phyloP scores from a whole-genome alignment of 1,140 invertebrate genomes.

The Drosophila nannoptera region DNA sequence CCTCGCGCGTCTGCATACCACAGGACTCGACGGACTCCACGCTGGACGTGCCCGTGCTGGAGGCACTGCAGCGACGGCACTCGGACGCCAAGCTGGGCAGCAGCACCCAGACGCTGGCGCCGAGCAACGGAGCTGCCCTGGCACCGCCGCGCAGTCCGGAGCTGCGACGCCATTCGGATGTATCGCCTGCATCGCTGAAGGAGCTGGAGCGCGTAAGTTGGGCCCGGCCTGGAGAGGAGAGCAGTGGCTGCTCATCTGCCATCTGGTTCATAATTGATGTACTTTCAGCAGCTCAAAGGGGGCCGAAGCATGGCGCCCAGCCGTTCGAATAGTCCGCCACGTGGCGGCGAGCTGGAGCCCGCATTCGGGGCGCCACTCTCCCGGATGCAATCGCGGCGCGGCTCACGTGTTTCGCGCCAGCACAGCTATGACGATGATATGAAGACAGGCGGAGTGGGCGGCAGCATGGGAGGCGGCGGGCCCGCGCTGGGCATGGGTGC shows the following conservation, averaged over 20 bases:
- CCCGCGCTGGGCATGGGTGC: slow-evolving; percentile 81
- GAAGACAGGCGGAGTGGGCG: slow-evolving; percentile 71
- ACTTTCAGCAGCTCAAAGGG: slow-evolving; percentile 73
- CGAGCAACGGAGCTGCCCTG: slow-evolving; percentile 80
- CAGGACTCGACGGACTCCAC: slow-evolving; percentile 90
- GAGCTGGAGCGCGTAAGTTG: slow-evolving; percentile 88
- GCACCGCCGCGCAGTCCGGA: slow-evolving; percentile 89
- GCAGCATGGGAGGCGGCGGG: slow-evolving; percentile 80
- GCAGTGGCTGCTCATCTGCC: neutral
- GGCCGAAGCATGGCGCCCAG: slow-evolving; percentile 80
- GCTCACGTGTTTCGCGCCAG: slow-evolving; percentile 85
- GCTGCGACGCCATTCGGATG: slow-evolving; percentile 88
- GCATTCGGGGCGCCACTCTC: slow-evolving; percentile 71
- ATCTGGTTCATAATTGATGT: slow-evolving; percentile 21
- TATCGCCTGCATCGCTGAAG: slow-evolving; percentile 90
- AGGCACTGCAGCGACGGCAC: slow-evolving; percentile 87
- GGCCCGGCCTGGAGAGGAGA: slow-evolving; percentile 1
- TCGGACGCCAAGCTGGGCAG: slow-evolving; percentile 87
- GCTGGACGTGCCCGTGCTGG: slow-evolving; percentile 87
- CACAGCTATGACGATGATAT: slow-evolving; percentile 90
- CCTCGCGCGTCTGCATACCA: slow-evolving; percentile 83
- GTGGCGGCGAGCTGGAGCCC: slow-evolving; percentile 66
- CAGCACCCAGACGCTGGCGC: slow-evolving; percentile 78
- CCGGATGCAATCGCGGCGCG: slow-evolving; percentile 81
- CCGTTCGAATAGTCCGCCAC: slow-evolving; percentile 80